Evolutionary conservation across 2,113 vertebrate genomes (phyloP).

Genomic region (Clarias batrachus): DNA sequence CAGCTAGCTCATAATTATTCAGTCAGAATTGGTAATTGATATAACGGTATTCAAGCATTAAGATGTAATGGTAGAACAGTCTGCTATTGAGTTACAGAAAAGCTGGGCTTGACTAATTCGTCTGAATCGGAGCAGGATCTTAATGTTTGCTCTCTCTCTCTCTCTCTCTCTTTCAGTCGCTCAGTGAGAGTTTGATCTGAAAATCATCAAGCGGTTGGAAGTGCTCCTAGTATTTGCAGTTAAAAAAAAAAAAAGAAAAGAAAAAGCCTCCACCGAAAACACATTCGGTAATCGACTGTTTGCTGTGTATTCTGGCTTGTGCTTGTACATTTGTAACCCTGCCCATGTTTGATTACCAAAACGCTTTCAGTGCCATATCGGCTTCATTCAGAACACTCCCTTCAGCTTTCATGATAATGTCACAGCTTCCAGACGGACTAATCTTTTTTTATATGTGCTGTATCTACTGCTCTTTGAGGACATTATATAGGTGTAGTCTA

Average conservation of each 20-base stretch:
- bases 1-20: conserved; percentile 56
- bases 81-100: conserved; percentile 45
- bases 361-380: conserved; percentile 1
- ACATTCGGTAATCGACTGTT: conserved; percentile 9
- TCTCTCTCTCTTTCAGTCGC: neutral
- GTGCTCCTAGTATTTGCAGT: neutral
- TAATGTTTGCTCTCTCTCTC: neutral
- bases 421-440: neutral
- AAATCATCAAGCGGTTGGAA: neutral
- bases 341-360: conserved; percentile 21
- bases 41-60: conserved; percentile 24
- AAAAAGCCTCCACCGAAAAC: neutral
- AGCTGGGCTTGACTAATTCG: conserved; percentile 26
- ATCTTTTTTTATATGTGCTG: neutral
- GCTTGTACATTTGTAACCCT: conserved; percentile 1
- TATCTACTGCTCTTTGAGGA: neutral
- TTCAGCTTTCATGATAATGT: neutral
- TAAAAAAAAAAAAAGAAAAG: neutral
- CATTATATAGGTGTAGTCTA: neutral
- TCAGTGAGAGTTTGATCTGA: conserved; percentile 12
- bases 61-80: conserved; percentile 20
- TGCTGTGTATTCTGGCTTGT: neutral
- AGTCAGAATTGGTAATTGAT: conserved; percentile 47
- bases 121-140: conserved; percentile 14
- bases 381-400: conserved; percentile 28